A percentile compares a stretch with the other conserved stretches of the same genome.
Conservation (phyloP, 2,113 vertebrate genomes). For the Crypturellus undulatus region DNA sequence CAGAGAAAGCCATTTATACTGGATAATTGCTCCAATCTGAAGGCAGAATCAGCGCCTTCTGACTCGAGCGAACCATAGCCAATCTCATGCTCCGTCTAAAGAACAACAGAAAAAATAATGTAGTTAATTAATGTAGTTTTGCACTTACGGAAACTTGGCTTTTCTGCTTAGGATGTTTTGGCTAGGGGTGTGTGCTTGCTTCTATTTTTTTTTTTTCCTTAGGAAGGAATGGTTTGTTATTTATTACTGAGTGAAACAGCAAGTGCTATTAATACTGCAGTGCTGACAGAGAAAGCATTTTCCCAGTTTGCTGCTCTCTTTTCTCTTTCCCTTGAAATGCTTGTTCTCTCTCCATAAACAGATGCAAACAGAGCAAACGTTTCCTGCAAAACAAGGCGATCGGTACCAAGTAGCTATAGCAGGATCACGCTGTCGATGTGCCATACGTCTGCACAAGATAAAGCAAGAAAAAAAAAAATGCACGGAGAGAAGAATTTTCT, state of each 20-base stretch:
- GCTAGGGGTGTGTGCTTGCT: constrained; percentile 29
- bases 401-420: not conserved
- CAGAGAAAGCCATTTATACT: not conserved
- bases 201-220: constrained; percentile 2
- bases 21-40: not conserved
- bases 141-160: constrained; percentile 52
- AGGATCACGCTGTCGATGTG: not conserved
- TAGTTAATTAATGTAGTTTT: constrained; percentile 40
- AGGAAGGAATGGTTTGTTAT: constrained; percentile 40
- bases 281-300: constrained; percentile 62
- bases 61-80: not conserved
- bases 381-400: constrained; percentile 30
- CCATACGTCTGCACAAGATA: not conserved
- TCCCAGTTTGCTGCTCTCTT: not conserved
- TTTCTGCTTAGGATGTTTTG: constrained; percentile 42
- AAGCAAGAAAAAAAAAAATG: not conserved
- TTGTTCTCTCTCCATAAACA: constrained; percentile 42
- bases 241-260: constrained; percentile 25
- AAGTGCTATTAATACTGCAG: constrained; percentile 31
- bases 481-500: rapidly evolving
- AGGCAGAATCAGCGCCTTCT: not conserved
- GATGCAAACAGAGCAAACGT: not conserved
- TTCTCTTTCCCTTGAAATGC: constrained; percentile 13
- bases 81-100: not conserved
- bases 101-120: constrained; percentile 14